A percentile compares a stretch with the other conserved stretches of the same genome.
phyloP scores from a whole-genome alignment of 1,140 invertebrate genomes.

The Camponotus vicinus region DNA sequence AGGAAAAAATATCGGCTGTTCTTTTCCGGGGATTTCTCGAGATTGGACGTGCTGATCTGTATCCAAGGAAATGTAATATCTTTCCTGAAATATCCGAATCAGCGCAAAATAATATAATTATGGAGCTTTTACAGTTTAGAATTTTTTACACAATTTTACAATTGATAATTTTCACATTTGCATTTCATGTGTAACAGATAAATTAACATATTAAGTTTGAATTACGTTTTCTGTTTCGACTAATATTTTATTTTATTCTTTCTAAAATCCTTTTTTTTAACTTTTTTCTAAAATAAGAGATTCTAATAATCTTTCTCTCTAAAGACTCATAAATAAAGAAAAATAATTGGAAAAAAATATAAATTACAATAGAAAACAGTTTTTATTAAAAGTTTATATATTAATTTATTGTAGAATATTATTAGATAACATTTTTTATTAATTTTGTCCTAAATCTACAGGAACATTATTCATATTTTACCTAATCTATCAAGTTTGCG shows the following conservation, averaged over 20 bases:
- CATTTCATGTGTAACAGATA: background rate
- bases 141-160: background rate
- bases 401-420: background rate
- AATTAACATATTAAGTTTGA: background rate
- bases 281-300: background rate
- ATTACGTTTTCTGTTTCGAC: background rate
- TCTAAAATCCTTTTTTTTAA: background rate
- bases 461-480: background rate
- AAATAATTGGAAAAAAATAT: too few relatives aligned
- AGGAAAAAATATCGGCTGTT: conserved; percentile 54
- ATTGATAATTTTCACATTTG: background rate
- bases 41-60: conserved; percentile 14
- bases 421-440: background rate
- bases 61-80: background rate
- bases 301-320: background rate
- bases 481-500: background rate
- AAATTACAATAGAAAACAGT: background rate
- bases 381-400: background rate
- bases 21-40: conserved; percentile 36
- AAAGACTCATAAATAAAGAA: background rate
- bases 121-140: background rate
- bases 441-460: background rate
- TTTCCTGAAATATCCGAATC: conserved; percentile 10
- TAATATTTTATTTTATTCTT: background rate
- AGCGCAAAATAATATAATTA: background rate